Evolutionary conservation across 2,888 invertebrate species (phyloP).

Genomic region (Zootermopsis nevadensis): DNA sequence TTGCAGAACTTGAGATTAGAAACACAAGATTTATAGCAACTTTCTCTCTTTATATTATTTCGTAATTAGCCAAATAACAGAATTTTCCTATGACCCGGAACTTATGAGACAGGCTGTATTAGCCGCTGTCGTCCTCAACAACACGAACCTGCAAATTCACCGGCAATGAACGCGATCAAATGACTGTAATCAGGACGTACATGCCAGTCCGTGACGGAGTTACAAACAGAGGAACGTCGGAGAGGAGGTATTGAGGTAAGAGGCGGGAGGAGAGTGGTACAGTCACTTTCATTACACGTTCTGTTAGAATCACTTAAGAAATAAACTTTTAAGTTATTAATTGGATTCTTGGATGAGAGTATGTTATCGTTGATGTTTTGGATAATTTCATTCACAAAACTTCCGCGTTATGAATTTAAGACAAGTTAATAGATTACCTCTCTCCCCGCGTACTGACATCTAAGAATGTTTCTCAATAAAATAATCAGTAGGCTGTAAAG

Average conservation of each 20-base stretch:
- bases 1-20: too few species aligned
- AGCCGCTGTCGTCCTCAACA: neutral
- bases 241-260: neutral
- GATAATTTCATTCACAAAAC: neutral
- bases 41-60: too few species aligned
- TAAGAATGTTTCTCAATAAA: neutral
- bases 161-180: constrained; percentile 31
- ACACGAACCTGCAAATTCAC: constrained; percentile 35
- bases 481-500: neutral
- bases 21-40: too few species aligned
- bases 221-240: constrained; percentile 25
- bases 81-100: too few species aligned
- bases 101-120: too few species aligned
- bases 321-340: neutral
- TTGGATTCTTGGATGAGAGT: neutral
- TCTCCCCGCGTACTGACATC: neutral
- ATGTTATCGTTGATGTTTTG: neutral
- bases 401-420: neutral
- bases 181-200: constrained; percentile 30
- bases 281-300: neutral
- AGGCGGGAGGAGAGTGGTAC: neutral
- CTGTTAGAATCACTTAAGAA: too few species aligned
- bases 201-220: constrained; percentile 14
- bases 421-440: neutral
- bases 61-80: too few species aligned